phyloP scores from a whole-genome alignment of 1,140 invertebrate species.

The Drosophila sp. region DNA sequence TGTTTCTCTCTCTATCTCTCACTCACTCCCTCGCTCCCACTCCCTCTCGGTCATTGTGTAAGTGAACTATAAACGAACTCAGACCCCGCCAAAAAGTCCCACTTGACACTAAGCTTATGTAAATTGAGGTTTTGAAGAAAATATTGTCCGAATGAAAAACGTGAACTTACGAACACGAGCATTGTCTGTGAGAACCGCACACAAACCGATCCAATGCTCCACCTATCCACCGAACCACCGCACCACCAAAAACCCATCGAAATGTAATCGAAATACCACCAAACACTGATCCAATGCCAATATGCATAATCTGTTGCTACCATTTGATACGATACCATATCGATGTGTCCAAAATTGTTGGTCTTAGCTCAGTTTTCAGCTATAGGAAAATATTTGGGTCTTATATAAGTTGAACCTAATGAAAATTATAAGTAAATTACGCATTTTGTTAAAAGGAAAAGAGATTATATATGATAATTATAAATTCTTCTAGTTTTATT shows the following conservation, averaged over 20 bases:
- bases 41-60: conserved; percentile 6
- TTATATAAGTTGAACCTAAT: no score
- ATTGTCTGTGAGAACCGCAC: conserved; percentile 65
- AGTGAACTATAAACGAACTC: conserved; percentile 5
- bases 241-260: conserved; percentile 6
- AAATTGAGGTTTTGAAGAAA: conserved; percentile 51
- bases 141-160: conserved; percentile 13
- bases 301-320: conserved; percentile 54
- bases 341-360: conserved; percentile 2
- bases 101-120: conserved; percentile 70
- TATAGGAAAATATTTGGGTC: background rate
- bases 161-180: conserved; percentile 30
- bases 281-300: conserved; percentile 52
- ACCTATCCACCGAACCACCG: no score
- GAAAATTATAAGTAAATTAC: no score
- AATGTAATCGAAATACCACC: conserved; percentile 5
- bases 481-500: no score
- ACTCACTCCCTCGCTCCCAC: conserved; percentile 1
- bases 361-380: background rate
- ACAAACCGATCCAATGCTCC: conserved; percentile 38
- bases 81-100: conserved; percentile 42
- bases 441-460: no score
- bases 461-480: no score
- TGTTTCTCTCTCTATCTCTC: conserved; percentile 8
- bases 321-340: conserved; percentile 28